Evolutionary conservation across 2,888 invertebrate species (phyloP).

Genomic region (Cephus spinipes): DNA sequence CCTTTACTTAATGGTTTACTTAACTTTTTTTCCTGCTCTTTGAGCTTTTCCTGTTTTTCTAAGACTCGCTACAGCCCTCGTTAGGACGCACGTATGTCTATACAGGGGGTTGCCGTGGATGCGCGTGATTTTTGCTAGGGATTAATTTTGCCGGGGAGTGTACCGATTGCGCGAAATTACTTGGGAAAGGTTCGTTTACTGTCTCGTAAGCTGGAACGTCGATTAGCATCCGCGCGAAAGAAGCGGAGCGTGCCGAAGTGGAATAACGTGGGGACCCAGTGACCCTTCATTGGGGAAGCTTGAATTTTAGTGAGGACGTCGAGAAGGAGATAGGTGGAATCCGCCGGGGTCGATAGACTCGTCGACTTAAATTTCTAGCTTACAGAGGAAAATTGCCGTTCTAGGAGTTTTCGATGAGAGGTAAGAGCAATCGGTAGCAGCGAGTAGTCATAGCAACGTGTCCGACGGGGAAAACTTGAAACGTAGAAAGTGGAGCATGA

Average conservation of each 20-base stretch:
- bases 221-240: background rate
- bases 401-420: background rate
- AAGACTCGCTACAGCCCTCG: background rate
- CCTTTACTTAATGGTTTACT: background rate
- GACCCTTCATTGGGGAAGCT: background rate
- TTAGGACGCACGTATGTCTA: too few species aligned
- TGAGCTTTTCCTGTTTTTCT: background rate
- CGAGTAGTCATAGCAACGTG: background rate
- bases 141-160: background rate
- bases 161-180: background rate
- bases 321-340: background rate
- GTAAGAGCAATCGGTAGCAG: background rate
- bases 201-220: background rate
- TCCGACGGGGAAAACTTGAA: background rate
- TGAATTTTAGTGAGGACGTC: background rate
- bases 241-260: background rate
- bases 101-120: background rate
- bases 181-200: background rate
- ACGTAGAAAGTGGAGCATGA: background rate
- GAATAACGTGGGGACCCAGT: background rate
- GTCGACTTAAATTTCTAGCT: background rate
- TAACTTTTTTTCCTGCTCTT: background rate
- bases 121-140: background rate
- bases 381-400: background rate
- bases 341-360: background rate